Base-by-base conservation (phyloP, 1,140 invertebrate species). In the Tribolium castaneum region DNA sequence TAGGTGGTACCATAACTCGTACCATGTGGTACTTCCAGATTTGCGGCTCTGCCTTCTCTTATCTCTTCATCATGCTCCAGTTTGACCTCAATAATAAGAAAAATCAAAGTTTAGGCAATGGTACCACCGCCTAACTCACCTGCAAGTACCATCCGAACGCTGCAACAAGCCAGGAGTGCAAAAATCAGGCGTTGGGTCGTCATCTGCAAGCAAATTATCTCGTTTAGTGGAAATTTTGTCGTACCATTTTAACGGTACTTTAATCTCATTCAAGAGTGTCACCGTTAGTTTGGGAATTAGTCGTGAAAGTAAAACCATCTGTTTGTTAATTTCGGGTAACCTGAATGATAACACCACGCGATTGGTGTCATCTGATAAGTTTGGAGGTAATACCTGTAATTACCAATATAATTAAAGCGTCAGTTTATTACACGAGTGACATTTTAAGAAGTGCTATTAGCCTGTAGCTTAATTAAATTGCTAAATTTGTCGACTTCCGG, bases 1-100 rank as follows among this genome's bases (percentile, higher is more conserved):
- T 1, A 16, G 13, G 7, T 45, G 7, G 5, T n/a, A 7, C 2
- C 9, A 16, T 19, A 52, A 51, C 3, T 12, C 13, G 10, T 13
- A 51, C 7, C 2, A n/a, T 54, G 0, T 34, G 19, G 2, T 59
- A 73, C 73, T 77, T 81, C 72, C 35, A 79, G 80, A 71, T 75
- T 13, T 78, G 62, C 56, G 71, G 75, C 16, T 66, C 74, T 16
- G 72, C 74, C 1, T 76, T 56, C 13, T 66, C 78, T 0, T 79
- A 80, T 75, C 22, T 81, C 7, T 54, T 81, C 9, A 78, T 81
- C 25, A 66, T 80, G 25, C 12, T 79, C 9, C 78, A 81, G 22
- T 77, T 79, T 51, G 78, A 78, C 54, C 5, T 45, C 19, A 56
- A 16, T 12, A 25, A 16, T 9, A 22, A 22, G 14, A 73, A 22